Evolutionary conservation across 1,140 invertebrate species (phyloP), one percentile per base, ranked within the genome.

Genomic region (Phenacoccus solenopsis): DNA sequence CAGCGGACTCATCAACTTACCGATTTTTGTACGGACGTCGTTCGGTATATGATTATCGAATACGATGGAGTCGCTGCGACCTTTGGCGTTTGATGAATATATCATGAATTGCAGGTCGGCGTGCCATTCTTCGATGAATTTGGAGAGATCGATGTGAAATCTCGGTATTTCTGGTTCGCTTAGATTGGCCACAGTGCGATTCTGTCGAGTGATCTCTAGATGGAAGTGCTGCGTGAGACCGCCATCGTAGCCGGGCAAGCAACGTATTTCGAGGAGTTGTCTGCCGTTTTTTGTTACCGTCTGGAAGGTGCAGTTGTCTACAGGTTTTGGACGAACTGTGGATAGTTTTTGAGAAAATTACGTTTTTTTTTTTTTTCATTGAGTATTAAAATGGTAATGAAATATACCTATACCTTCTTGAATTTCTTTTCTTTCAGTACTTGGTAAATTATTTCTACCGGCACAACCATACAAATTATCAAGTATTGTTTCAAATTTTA

Each of bases 1-100:
- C n/a, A n/a, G 30, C 5, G 30, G 30, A 32, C 5, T 32, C 13
- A 5, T 32, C 30, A n/a, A 32, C 30, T 25, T 64, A 64, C 59
- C 59, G 2, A 64, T 64, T 64, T 64, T 64, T 24, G 10, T 24
- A 1, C 25, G 10, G 4, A 64, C 4, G 59, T 64, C 59, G 21
- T 64, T 64, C 16, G 59, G 59, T 27, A 64, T 24, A 24, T 3
- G 25, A 24, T 92, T 90, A 76, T 93, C 90, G 13, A 95, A 80
- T 0, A 91, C 81, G 68, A 88, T 84, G 21, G 86, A 84, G 75
- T 92, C 89, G 72, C 90, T 92, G 70, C 87, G 85, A 59, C 92
- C 93, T 79, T 94, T 94, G 28, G 88, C 85, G 80, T 96, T 96
- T 73, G 86, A 85, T 35, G 92, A 89, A 78, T 93, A 94, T 70